Conservation (phyloP, 2,113 vertebrate species). For the Rallus limicola region DNA sequence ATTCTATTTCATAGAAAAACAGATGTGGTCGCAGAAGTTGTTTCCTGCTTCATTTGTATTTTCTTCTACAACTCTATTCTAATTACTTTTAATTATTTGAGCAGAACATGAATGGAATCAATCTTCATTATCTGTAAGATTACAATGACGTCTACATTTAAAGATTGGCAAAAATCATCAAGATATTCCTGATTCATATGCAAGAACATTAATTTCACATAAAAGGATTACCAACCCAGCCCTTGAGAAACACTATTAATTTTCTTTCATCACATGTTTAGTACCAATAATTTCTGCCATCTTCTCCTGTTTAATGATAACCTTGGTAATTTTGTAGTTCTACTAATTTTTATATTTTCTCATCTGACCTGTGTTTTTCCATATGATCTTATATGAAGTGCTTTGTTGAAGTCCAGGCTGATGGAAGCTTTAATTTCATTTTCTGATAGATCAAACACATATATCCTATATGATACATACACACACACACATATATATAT, state of each 20-base stretch:
- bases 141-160: background rate
- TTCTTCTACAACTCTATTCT: background rate
- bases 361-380: background rate
- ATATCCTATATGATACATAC: too few relatives aligned
- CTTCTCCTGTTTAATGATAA: background rate
- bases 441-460: too few relatives aligned
- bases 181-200: background rate
- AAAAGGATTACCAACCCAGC: rapidly evolving
- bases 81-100: background rate
- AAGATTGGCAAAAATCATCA: background rate
- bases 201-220: background rate
- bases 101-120: background rate
- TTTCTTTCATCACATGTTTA: background rate
- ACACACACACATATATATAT: too few relatives aligned
- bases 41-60: background rate
- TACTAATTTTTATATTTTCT: background rate
- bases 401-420: background rate
- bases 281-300: background rate
- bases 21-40: background rate
- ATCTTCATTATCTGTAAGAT: background rate
- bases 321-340: background rate
- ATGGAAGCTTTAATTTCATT: background rate
- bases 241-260: background rate
- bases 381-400: background rate
- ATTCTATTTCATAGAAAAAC: background rate